Evolutionary conservation across 2,888 invertebrate genomes (phyloP).

Genomic region (Bombylius discolor): DNA sequence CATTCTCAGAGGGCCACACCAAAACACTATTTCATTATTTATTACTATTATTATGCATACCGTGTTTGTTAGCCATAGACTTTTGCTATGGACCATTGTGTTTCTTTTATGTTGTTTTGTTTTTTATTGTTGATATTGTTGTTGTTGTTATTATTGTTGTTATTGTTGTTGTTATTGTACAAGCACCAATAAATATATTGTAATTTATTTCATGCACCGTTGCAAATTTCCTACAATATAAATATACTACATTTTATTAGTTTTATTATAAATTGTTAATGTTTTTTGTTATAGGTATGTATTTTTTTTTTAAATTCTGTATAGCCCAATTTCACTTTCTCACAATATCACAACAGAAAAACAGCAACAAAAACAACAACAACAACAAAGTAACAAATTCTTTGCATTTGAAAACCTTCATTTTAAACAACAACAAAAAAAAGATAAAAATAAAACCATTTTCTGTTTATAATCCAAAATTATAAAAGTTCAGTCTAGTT

Average conservation of each 20-base stretch:
- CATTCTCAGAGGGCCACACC: too few relatives aligned
- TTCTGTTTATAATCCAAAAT: too few relatives aligned
- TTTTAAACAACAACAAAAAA: too few relatives aligned
- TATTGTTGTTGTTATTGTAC: too few relatives aligned
- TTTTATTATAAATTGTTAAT: background rate
- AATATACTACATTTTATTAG: background rate
- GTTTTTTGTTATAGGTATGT: background rate
- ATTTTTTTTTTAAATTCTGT: background rate
- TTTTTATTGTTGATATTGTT: background rate
- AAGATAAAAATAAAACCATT: too few relatives aligned
- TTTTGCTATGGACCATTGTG: background rate
- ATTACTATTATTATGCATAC: too few relatives aligned
- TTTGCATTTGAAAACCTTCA: too few relatives aligned
- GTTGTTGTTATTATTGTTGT: background rate
- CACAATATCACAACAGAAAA: background rate
- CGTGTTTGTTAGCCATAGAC: too few relatives aligned
- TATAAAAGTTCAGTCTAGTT: too few relatives aligned
- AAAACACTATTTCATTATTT: too few relatives aligned
- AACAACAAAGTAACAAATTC: background rate
- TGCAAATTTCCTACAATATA: background rate
- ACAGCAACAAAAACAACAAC: too few relatives aligned
- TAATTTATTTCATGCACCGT: background rate
- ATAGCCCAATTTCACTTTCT: slow-evolving; percentile 1
- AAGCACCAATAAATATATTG: background rate
- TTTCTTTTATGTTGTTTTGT: background rate